Evolutionary conservation across 2,113 vertebrate species (phyloP).

Genomic region (Chroicocephalus ridibundus): DNA sequence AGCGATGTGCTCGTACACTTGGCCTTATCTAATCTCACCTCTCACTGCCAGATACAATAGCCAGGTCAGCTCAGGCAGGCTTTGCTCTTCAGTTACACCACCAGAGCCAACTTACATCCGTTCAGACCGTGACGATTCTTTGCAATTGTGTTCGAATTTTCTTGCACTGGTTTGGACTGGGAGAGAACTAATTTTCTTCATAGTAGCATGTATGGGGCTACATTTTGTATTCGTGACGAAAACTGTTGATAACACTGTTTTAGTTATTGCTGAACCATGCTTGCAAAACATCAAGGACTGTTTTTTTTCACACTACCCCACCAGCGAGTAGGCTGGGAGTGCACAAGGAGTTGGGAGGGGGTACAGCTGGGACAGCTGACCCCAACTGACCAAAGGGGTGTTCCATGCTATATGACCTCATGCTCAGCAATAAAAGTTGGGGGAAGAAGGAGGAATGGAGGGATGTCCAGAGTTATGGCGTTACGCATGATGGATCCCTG

Average conservation of each 20-base stretch:
- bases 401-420: background rate
- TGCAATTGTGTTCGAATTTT: background rate
- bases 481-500: accelerated
- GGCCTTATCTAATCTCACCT: background rate
- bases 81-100: background rate
- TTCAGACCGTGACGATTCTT: background rate
- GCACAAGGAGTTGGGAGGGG: background rate
- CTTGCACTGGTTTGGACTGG: background rate
- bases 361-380: background rate
- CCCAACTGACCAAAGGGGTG: background rate
- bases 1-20: background rate
- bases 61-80: background rate
- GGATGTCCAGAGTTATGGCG: accelerated
- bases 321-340: accelerated
- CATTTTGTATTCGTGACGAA: background rate
- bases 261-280: background rate
- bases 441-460: background rate
- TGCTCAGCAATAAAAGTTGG: background rate
- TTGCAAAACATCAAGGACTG: background rate
- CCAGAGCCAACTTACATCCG: background rate
- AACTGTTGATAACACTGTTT: background rate
- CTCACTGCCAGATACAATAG: background rate
- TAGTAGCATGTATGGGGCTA: background rate
- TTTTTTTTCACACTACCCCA: background rate
- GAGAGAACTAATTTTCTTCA: background rate